phyloP scores from a whole-genome alignment of 2,888 invertebrate species.

The Melanotus villosus region DNA sequence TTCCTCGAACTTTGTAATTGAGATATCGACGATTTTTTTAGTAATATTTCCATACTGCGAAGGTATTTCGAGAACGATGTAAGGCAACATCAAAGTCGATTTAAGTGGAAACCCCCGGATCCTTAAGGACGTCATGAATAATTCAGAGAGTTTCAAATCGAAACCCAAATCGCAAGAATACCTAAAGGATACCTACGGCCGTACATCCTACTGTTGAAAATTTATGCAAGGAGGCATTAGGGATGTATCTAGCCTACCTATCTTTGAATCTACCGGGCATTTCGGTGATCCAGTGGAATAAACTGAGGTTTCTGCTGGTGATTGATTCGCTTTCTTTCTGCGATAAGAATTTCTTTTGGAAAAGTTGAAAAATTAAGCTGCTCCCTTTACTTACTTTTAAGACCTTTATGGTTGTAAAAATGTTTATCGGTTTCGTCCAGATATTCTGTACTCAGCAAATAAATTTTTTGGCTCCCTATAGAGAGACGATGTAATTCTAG shows the following conservation, averaged over 20 bases:
- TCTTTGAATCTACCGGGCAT: background rate
- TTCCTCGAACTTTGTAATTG: background rate
- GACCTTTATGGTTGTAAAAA: no score
- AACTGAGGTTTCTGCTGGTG: background rate
- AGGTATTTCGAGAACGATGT: constrained; percentile 5
- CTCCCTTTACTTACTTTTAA: no score
- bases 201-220: constrained; percentile 6
- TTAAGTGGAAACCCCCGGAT: constrained; percentile 20
- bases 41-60: background rate
- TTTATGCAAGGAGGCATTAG: constrained; percentile 8
- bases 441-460: background rate
- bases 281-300: background rate
- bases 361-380: no score
- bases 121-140: constrained; percentile 22
- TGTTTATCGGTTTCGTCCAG: background rate
- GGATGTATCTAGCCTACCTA: background rate
- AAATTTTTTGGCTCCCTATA: constrained; percentile 9
- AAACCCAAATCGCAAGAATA: constrained; percentile 21
- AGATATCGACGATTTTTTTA: background rate
- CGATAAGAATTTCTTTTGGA: no score
- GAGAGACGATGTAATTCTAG: constrained; percentile 13
- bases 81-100: constrained; percentile 22
- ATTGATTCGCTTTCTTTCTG: background rate
- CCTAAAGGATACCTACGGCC: constrained; percentile 10
- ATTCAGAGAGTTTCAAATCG: constrained; percentile 14